Percentiles rank a stretch among this genome's conserved stretches.
Conservation (phyloP, 2,113 vertebrate genomes). For the Mohoua ochrocephala region DNA sequence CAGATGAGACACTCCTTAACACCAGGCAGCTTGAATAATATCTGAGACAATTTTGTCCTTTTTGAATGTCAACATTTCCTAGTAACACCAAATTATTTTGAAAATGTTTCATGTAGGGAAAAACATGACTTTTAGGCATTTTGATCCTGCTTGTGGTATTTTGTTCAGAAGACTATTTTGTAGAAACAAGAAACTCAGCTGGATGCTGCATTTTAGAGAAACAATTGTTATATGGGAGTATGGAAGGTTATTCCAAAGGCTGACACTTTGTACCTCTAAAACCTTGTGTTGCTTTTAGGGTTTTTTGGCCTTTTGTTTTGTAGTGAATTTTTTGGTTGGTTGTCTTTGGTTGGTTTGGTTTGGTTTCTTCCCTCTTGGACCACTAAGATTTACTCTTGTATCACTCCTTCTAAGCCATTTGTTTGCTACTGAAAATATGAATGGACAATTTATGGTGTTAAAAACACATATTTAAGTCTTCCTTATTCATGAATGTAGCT, state of each 20-base stretch:
- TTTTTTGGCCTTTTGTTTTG: background rate
- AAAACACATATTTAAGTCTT: background rate
- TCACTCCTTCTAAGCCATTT: background rate
- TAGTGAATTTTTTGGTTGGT: background rate
- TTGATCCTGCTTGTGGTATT: background rate
- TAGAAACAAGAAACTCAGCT: background rate
- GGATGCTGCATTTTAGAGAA: background rate
- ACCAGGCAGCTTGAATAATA: background rate
- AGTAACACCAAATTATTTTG: background rate
- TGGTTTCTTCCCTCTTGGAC: background rate
- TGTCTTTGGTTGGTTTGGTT: background rate
- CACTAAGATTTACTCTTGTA: background rate
- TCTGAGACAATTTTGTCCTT: background rate
- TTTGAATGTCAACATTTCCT: background rate
- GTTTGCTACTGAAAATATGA: background rate
- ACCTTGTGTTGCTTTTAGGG: background rate
- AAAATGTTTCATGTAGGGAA: background rate
- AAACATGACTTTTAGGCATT: background rate
- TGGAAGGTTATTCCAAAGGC: background rate
- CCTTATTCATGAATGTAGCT: background rate
- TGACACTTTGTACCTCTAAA: background rate
- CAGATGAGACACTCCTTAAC: background rate
- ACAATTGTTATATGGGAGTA: rapidly evolving
- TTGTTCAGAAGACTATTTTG: background rate
- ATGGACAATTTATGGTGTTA: background rate